These are phyloP conservation scores for Epinephelus fuscoguttatus DNA, from an alignment of 2,113 vertebrate species.

Conservation along the genomic window DNA sequence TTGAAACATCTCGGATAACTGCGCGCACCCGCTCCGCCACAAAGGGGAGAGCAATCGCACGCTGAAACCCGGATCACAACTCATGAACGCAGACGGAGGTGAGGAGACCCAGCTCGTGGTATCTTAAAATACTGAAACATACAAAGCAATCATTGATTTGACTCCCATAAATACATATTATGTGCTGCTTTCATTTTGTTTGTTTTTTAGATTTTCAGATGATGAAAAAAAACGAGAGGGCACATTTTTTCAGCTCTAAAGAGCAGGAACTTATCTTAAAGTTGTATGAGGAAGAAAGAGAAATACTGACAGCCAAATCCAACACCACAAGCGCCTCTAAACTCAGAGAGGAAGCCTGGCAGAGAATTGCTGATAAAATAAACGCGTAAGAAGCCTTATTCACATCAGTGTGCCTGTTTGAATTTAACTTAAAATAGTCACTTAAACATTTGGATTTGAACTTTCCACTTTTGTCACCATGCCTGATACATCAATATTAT, in stretches of 20 bases:
- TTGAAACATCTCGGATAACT: conserved; percentile 80
- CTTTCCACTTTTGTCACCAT: neutral
- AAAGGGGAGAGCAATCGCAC: conserved; percentile 60
- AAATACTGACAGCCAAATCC: conserved; percentile 71
- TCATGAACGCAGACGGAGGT: conserved; percentile 67
- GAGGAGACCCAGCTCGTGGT: conserved; percentile 28
- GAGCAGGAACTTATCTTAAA: conserved; percentile 75
- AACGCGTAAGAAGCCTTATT: conserved; percentile 57
- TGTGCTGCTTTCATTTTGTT: neutral
- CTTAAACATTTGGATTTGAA: neutral
- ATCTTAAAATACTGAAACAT: neutral
- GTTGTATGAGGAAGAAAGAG: conserved; percentile 75
- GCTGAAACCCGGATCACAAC: conserved; percentile 52
- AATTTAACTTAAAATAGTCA: neutral
- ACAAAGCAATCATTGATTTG: neutral
- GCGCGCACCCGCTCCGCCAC: conserved; percentile 61
- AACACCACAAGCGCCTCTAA: conserved; percentile 77
- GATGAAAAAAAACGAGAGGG: conserved; percentile 70
- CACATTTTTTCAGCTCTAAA: conserved; percentile 76
- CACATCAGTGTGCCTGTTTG: too few relatives aligned
- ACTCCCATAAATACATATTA: neutral
- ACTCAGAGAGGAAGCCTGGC: conserved; percentile 76
- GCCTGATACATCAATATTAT: neutral
- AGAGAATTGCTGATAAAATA: conserved; percentile 77
- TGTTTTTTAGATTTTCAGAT: conserved; percentile 50